phyloP scores from a whole-genome alignment of 2,797 vertebrate genomes.

The Myripristis murdjan region DNA sequence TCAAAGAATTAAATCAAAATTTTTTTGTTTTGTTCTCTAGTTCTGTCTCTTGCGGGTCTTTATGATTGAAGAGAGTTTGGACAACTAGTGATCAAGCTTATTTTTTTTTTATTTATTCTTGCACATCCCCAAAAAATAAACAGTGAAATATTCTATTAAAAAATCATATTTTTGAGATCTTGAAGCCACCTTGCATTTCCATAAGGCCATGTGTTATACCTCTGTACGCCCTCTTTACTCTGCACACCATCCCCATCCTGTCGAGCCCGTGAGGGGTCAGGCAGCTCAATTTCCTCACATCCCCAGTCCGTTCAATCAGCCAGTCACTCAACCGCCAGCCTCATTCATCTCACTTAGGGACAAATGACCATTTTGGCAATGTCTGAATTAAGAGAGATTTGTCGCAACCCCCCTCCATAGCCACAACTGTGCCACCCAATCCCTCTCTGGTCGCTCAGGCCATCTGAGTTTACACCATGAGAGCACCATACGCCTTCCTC shows the following conservation, averaged over 20 bases:
- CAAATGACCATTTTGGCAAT: slow-evolving; percentile 83
- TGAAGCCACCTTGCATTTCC: slow-evolving; percentile 46
- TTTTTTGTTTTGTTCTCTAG: too few species aligned
- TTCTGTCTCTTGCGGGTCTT: too few species aligned
- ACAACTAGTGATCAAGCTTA: neutral
- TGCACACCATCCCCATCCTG: slow-evolving; percentile 46
- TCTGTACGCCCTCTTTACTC: slow-evolving; percentile 30
- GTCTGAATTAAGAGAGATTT: slow-evolving; percentile 84
- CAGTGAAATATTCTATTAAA: neutral
- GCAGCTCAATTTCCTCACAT: slow-evolving; percentile 81
- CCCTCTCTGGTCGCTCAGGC: slow-evolving; percentile 47
- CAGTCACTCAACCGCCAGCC: slow-evolving; percentile 77
- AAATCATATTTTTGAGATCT: neutral
- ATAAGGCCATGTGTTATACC: slow-evolving; percentile 56
- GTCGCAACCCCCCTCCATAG: slow-evolving; percentile 39
- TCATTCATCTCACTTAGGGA: slow-evolving; percentile 88
- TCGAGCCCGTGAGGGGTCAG: slow-evolving; percentile 69
- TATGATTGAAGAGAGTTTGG: too few species aligned
- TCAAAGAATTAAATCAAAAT: too few species aligned
- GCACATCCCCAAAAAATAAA: too few species aligned
- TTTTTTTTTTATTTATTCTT: neutral
- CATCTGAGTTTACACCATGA: slow-evolving; percentile 63
- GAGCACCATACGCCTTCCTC: slow-evolving; percentile 47
- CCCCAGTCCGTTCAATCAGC: slow-evolving; percentile 77
- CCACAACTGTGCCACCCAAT: slow-evolving; percentile 7